Base-by-base conservation (phyloP, 2,888 invertebrate genomes). In the Acronicta aceris region DNA sequence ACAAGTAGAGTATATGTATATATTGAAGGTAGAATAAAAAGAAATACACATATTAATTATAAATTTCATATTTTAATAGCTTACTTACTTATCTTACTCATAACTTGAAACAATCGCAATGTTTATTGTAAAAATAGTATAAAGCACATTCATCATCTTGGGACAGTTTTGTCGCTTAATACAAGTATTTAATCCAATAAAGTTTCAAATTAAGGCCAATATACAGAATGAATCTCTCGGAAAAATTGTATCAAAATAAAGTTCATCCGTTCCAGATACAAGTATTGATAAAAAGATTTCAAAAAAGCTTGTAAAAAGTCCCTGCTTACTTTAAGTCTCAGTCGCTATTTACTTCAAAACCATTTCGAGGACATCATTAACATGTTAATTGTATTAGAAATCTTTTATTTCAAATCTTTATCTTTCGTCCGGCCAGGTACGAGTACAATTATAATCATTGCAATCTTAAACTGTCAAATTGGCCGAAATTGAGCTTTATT, bases 351-450 rank as follows among this genome's bases (percentile, higher is more conserved):
- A 25, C n/a, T 52, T 10, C 17, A 52, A 63, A 60, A 60, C 41
- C 12, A 55, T 47, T 51, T 45, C 42, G 46, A 60, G 59, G 59
- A 69, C 64, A 71, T 73, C 70, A 78, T 62, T 75, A 74, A 71
- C 74, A 79, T 64, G 64, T 76, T 82, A 83, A 83, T 86, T 81
- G 76, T 71, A 74, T 78, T 74, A 76, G 61, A 79, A 78, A 82
- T 82, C 76, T 82, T 79, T 81, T 81, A 81, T 84, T 84, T 83
- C 81, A 78, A 76, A 72, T 79, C 77, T 76, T 84, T 87, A 88
- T 86, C 86, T 85, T 78, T 79, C 77, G 79, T 86, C 85, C 83
- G 74, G 78, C 63, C 85, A 85, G 84, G 84, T 87, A 83, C 61
- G 66, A 79, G 70, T 79, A 68, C 70, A 71, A 78, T 76, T 3